A percentile compares a stretch with the other conserved stretches of the same genome.
These are phyloP conservation scores for Spatula clypeata DNA, from an alignment of 2,797 vertebrate genomes.

Conservation along the genomic window DNA sequence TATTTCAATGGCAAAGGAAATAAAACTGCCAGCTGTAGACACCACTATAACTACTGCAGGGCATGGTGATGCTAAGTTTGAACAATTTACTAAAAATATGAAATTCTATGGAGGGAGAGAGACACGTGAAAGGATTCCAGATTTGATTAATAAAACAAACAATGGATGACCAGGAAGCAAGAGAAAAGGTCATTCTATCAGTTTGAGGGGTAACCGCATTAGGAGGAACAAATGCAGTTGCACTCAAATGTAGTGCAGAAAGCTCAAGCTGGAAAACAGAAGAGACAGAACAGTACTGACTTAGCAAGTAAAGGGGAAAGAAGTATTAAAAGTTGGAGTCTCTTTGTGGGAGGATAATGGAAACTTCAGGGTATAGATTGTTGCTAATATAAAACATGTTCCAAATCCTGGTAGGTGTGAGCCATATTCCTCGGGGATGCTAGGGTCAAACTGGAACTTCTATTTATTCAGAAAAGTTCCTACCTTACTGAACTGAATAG, in stretches of 20 bases:
- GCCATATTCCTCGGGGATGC: not conserved
- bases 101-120: not conserved
- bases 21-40: not conserved
- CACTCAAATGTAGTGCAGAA: not conserved
- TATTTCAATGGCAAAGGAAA: not conserved
- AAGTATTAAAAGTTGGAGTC: not conserved
- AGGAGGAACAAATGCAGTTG: not conserved
- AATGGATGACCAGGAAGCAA: not conserved
- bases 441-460: not conserved
- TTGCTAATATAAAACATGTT: not conserved
- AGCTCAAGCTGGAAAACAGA: not conserved
- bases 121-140: not conserved
- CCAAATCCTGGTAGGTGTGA: not conserved
- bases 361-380: not conserved
- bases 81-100: not conserved
- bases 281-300: not conserved
- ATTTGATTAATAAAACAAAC: not conserved
- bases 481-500: not conserved
- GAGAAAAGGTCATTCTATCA: not conserved
- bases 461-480: not conserved
- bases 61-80: not conserved
- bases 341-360: not conserved
- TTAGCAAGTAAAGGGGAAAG: not conserved
- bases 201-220: not conserved
- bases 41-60: not conserved